Evolutionary conservation across 2,888 invertebrate genomes (phyloP).

Genomic region (Cepaea hortensis): DNA sequence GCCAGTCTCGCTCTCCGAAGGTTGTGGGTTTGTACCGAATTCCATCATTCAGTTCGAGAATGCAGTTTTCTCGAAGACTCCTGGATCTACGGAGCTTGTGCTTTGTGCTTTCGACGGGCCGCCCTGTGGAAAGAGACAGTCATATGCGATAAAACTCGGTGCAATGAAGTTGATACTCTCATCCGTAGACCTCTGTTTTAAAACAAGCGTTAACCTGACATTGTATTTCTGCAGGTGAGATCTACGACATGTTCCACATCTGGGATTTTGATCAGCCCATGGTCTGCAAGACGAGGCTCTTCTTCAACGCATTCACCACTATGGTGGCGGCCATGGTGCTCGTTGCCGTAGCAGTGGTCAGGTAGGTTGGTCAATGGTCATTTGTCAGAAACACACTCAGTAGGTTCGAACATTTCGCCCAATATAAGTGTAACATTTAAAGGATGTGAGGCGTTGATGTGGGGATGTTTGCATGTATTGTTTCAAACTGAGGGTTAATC

Average conservation of each 20-base stretch:
- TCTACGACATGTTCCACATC: constrained; percentile 44
- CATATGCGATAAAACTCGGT: too few species aligned
- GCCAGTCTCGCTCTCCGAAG: too few species aligned
- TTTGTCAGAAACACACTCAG: not conserved
- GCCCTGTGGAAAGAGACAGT: too few species aligned
- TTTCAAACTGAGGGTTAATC: too few species aligned
- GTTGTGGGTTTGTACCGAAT: too few species aligned
- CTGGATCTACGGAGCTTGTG: too few species aligned
- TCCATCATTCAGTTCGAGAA: too few species aligned
- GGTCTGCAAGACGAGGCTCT: constrained; percentile 22
- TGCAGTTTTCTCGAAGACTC: too few species aligned
- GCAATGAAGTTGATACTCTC: too few species aligned
- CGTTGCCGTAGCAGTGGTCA: constrained; percentile 32
- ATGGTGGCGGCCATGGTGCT: constrained; percentile 39
- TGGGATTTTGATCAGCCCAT: constrained; percentile 40
- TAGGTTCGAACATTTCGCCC: not conserved
- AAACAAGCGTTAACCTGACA: not conserved
- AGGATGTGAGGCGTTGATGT: too few species aligned
- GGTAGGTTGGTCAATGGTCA: constrained; percentile 11
- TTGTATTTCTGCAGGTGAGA: constrained; percentile 26
- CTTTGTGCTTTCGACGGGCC: too few species aligned
- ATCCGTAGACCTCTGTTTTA: not conserved
- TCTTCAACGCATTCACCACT: constrained; percentile 42
- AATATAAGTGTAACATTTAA: not conserved
- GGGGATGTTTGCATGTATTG: too few species aligned